A percentile compares a stretch with the other conserved stretches of the same genome.
phyloP scores from a whole-genome alignment of 2,113 vertebrate genomes.

The Anser brachyrhynchus region DNA sequence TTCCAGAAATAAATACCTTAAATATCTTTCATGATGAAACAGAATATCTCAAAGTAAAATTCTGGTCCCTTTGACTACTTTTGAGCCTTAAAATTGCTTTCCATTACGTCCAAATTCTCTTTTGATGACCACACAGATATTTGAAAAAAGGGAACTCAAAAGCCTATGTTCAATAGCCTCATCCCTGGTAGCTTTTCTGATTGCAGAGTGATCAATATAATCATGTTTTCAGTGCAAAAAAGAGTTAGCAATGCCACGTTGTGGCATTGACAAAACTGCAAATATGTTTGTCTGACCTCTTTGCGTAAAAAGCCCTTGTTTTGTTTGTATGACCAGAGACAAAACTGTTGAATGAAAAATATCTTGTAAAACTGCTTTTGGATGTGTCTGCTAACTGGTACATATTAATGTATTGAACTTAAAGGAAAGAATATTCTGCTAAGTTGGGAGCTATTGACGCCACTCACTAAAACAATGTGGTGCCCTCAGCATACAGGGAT shows the following conservation, averaged over 20 bases:
- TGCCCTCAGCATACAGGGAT: background rate
- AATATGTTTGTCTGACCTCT: background rate
- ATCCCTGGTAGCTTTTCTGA: too few relatives aligned
- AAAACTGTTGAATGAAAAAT: background rate
- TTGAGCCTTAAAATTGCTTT: background rate
- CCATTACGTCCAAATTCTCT: background rate
- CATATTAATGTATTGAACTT: background rate
- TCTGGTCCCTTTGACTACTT: background rate
- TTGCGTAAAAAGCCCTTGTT: background rate
- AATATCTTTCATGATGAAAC: background rate
- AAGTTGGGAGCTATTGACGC: background rate
- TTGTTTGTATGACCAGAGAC: background rate
- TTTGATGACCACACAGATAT: background rate
- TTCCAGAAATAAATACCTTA: background rate
- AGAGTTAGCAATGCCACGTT: background rate
- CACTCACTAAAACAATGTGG: background rate
- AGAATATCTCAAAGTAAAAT: background rate
- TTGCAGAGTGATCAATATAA: background rate
- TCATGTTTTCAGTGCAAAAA: background rate
- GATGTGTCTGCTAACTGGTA: background rate
- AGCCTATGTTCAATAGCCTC: rapidly evolving
- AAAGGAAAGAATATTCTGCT: background rate
- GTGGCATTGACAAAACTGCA: background rate
- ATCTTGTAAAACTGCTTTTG: background rate
- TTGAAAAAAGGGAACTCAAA: background rate